Percentiles rank a stretch among this genome's conserved stretches.
Conservation (phyloP, 2,888 invertebrate species). For the Scaptomyza polygonia region DNA sequence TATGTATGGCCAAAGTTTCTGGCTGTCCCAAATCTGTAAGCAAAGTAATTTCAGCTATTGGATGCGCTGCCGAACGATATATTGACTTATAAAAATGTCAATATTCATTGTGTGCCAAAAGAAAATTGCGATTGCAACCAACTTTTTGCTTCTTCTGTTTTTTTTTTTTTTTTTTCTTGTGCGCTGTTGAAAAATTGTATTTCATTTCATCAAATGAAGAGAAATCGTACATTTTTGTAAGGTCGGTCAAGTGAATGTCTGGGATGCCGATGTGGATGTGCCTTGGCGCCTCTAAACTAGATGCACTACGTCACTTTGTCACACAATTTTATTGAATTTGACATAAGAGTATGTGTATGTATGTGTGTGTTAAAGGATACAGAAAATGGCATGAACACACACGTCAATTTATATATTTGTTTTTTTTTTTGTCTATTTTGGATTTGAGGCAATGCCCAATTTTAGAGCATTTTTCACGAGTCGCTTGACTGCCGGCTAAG, state of each 20-base stretch:
- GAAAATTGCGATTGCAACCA: conserved; percentile 72
- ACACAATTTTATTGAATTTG: conserved; percentile 69
- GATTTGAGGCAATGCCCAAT: conserved; percentile 66
- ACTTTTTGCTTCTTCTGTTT: conserved; percentile 16
- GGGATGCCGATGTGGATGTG: background rate
- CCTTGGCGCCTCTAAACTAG: conserved; percentile 48
- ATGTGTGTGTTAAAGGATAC: background rate
- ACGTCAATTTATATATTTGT: conserved; percentile 7
- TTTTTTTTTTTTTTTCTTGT: conserved; percentile 31
- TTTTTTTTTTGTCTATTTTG: conserved; percentile 50
- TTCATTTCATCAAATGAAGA: conserved; percentile 80
- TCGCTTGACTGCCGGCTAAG: conserved; percentile 38
- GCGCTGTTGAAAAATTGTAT: conserved; percentile 73
- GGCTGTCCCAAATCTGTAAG: conserved; percentile 21
- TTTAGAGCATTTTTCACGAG: conserved; percentile 63
- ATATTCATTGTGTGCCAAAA: conserved; percentile 61
- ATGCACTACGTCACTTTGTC: conserved; percentile 62
- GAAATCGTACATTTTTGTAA: conserved; percentile 77
- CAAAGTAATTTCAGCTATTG: conserved; percentile 23
- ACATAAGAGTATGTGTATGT: conserved; percentile 36
- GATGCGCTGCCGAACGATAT: conserved; percentile 42
- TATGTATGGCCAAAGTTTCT: conserved; percentile 55
- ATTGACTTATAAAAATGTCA: conserved; percentile 80
- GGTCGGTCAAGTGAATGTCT: conserved; percentile 45
- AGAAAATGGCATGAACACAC: background rate